Evolutionary conservation across 2,888 invertebrate genomes (phyloP).

Genomic region (Eulithis prunata): DNA sequence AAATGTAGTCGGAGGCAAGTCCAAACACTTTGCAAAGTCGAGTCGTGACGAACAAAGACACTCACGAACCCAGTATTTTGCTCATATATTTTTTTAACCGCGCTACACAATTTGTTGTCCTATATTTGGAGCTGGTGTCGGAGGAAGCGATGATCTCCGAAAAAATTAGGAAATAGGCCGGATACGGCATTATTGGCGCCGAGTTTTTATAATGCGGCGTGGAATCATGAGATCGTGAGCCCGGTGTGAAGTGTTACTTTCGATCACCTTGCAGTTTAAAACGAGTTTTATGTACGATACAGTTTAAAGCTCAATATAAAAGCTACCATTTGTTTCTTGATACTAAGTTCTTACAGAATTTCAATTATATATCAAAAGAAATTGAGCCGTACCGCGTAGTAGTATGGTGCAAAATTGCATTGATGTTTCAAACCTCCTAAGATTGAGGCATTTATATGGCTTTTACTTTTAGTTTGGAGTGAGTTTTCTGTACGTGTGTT

Average conservation of each 20-base stretch:
- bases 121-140: conserved; percentile 22
- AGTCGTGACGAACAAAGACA: too few relatives aligned
- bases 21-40: too few relatives aligned
- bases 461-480: too few relatives aligned
- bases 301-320: neutral
- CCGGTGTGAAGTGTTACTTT: conserved; percentile 4
- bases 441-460: too few relatives aligned
- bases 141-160: conserved; percentile 33
- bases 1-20: too few relatives aligned
- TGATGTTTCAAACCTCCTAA: too few relatives aligned
- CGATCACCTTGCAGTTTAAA: neutral
- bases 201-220: conserved; percentile 24
- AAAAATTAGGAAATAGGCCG: conserved; percentile 38
- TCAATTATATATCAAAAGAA: neutral
- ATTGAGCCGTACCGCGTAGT: neutral
- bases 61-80: too few relatives aligned
- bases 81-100: too few relatives aligned
- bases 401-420: neutral
- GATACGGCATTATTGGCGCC: conserved; percentile 37
- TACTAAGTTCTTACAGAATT: neutral
- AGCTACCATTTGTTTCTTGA: neutral
- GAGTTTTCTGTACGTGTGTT: too few relatives aligned
- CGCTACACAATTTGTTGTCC: conserved; percentile 7
- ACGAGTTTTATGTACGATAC: neutral
- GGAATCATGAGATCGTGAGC: conserved; percentile 13